Evolutionary conservation across 2,888 invertebrate species (phyloP), one percentile per base, ranked within the genome.

Genomic region (Zaprionus lineosus): DNA sequence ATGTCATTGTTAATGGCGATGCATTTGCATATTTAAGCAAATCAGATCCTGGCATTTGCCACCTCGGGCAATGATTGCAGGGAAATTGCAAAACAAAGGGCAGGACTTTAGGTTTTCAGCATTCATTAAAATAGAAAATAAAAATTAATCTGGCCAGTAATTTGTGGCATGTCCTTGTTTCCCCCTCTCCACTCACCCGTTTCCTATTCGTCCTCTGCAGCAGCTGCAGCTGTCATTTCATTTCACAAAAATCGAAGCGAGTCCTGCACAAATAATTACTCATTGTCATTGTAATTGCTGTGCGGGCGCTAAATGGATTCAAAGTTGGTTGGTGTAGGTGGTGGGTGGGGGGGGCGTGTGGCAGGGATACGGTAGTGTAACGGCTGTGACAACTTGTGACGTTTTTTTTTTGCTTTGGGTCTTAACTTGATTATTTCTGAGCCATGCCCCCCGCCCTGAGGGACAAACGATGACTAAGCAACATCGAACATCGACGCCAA

Each of bases 221-320:
- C 66, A 67, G 76, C 85, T 84, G 73, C 83, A 73, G 67, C 61
- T 58, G 60, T 46, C 72, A 75, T 83, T 82, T 75, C 65, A 75
- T 78, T 78, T 74, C 60, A n/a, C n/a, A n/a, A n/a, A n/a, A n/a
- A n/a, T n/a, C 55, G 47, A 31, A 19, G 47, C 15, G 33, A 62
- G 56, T 41, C 43, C 37, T 78, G 78, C 69, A 62, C 67, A 68
- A 83, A 78, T 82, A 74, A 83, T 86, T 86, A 83, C 78, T 81
- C 83, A 81, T 74, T 84, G 82, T 84, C 78, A 78, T 84, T 87
- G 67, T 86, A 84, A 84, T 86, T 83, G 83, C 70, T 73, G 81
- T 71, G 74, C 81, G 74, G 71, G 77, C 79, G 79, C 70, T 83
- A 82, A 84, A 84, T 78, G 69, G 61, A 77, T 69, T 77, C 67